Evolutionary conservation across 2,113 vertebrate genomes (phyloP).

Genomic region (Pogonocichla stellata): DNA sequence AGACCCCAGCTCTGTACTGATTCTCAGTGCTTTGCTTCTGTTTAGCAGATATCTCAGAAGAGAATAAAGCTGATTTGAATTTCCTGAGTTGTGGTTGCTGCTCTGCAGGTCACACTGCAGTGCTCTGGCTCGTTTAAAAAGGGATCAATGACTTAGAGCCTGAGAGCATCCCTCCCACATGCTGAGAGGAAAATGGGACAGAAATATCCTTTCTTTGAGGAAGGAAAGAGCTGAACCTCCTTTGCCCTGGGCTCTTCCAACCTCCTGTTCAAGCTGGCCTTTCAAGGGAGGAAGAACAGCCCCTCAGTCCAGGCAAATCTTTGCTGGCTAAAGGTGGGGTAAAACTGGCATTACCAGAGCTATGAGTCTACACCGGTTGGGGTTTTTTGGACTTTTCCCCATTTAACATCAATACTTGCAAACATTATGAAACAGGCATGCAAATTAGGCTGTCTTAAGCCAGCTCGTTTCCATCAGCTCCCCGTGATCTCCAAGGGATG

Average conservation of each 20-base stretch:
- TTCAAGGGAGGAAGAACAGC: slow-evolving; percentile 11
- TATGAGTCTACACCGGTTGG: background rate
- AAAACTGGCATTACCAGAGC: background rate
- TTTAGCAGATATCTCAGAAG: slow-evolving; percentile 58
- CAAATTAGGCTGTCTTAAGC: slow-evolving; percentile 35
- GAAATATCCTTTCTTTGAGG: slow-evolving; percentile 63
- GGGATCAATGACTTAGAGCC: slow-evolving; percentile 65
- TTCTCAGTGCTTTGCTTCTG: slow-evolving; percentile 45
- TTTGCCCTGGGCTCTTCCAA: slow-evolving; percentile 48
- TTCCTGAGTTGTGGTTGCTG: slow-evolving; percentile 66
- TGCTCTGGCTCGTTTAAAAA: slow-evolving; percentile 60
- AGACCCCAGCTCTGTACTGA: slow-evolving; percentile 8
- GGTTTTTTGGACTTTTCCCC: background rate
- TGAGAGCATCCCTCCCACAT: slow-evolving; percentile 64
- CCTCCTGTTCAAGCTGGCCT: slow-evolving; percentile 28
- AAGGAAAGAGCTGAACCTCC: slow-evolving; percentile 54
- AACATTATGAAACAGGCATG: slow-evolving; percentile 23
- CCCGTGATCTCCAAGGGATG: slow-evolving; percentile 43
- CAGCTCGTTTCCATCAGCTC: slow-evolving; percentile 27
- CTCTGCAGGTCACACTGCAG: slow-evolving; percentile 60
- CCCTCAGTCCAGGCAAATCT: background rate
- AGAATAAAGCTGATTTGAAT: slow-evolving; percentile 69
- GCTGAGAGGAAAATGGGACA: slow-evolving; percentile 67
- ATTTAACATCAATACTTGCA: background rate
- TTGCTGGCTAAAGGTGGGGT: background rate